phyloP scores from a whole-genome alignment of 2,888 invertebrate species.

The Neoaliturus tenellus region DNA sequence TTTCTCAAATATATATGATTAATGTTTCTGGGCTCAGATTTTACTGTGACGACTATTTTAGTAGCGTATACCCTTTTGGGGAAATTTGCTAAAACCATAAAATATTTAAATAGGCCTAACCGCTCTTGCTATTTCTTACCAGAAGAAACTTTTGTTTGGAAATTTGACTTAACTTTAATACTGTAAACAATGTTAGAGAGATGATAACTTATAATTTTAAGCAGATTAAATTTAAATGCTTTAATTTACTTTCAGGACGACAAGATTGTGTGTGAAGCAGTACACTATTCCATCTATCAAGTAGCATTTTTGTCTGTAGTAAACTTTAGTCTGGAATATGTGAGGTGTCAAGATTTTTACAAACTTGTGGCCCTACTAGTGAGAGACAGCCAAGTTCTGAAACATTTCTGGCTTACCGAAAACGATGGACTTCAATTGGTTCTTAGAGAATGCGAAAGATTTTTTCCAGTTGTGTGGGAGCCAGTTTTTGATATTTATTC shows the following conservation, averaged over 20 bases:
- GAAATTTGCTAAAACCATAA: too few relatives aligned
- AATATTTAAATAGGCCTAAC: too few relatives aligned
- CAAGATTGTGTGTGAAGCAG: conserved; percentile 12
- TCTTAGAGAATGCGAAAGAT: conserved; percentile 50
- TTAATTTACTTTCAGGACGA: conserved; percentile 51
- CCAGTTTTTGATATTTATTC: conserved; percentile 41
- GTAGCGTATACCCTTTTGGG: too few relatives aligned
- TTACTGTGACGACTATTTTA: too few relatives aligned
- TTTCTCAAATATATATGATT: too few relatives aligned
- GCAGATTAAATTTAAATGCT: too few relatives aligned
- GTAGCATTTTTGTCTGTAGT: conserved; percentile 46
- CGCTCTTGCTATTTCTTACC: too few relatives aligned
- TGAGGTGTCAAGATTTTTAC: conserved; percentile 41
- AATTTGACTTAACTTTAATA: too few relatives aligned
- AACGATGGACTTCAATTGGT: conserved; percentile 47
- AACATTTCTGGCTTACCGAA: conserved; percentile 46
- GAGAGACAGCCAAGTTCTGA: conserved; percentile 38
- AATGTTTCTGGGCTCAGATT: too few relatives aligned
- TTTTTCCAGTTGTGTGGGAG: conserved; percentile 52
- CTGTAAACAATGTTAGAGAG: too few relatives aligned
- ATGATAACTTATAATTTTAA: too few relatives aligned
- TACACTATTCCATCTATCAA: conserved; percentile 43
- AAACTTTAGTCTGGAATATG: conserved; percentile 46
- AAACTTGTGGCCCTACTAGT: conserved; percentile 42
- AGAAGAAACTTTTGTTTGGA: too few relatives aligned